Percentiles rank a stretch among this genome's conserved stretches.
Evolutionary conservation across 35 echinoderm and acorn worm genomes (phyloP).

Genomic region (Patiria miniata): DNA sequence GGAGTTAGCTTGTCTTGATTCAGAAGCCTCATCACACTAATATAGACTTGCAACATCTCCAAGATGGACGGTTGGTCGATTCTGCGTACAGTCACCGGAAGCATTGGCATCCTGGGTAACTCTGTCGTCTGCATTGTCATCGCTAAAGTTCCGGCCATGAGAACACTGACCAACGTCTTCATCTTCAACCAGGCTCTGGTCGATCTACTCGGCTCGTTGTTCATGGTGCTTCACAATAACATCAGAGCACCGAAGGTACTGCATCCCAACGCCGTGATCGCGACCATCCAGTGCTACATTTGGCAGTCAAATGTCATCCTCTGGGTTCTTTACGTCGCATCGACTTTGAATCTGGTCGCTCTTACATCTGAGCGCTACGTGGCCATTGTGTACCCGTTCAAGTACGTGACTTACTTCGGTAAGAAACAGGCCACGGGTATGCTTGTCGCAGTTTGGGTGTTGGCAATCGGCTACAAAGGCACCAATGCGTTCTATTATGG

Average conservation of each 20-base stretch:
- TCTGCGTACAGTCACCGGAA: slow-evolving; percentile 30
- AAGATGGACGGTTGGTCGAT: neutral
- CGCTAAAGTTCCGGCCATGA: slow-evolving; percentile 5
- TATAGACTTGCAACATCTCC: no score
- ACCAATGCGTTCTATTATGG: neutral
- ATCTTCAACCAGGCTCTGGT: slow-evolving; percentile 43
- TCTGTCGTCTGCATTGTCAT: slow-evolving; percentile 38
- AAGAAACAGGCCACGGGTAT: neutral
- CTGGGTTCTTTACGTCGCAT: slow-evolving; percentile 58
- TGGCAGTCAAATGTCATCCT: slow-evolving; percentile 56
- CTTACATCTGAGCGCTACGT: slow-evolving; percentile 70
- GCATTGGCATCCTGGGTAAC: slow-evolving; percentile 42
- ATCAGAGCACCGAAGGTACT: neutral
- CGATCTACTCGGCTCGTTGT: slow-evolving; percentile 36
- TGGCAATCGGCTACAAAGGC: neutral
- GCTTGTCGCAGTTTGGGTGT: slow-evolving; percentile 13
- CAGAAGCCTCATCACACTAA: no score
- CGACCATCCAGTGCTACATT: slow-evolving; percentile 39
- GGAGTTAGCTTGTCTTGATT: no score
- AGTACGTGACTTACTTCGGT: slow-evolving; percentile 29
- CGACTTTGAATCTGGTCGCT: slow-evolving; percentile 68
- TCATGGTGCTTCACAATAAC: slow-evolving; percentile 23
- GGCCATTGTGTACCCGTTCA: slow-evolving; percentile 63
- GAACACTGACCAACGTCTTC: slow-evolving; percentile 43
- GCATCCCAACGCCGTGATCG: slow-evolving; percentile 5